Evolutionary conservation across 2,113 vertebrate genomes (phyloP).

Genomic region (Camelus bactrianus): DNA sequence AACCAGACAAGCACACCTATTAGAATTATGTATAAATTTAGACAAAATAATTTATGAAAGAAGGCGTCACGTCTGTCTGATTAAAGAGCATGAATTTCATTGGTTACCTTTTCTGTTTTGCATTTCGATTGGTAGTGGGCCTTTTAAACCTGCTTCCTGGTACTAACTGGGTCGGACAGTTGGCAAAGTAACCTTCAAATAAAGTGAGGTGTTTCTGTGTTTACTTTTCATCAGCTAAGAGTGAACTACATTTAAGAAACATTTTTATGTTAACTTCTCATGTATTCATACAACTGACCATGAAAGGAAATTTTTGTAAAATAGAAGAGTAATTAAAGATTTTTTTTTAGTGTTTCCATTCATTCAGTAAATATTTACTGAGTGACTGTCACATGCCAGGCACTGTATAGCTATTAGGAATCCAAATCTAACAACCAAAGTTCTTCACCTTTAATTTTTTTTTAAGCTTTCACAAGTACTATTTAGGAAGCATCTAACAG

Average conservation of each 20-base stretch:
- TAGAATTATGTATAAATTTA: conserved; percentile 29
- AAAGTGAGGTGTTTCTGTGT: conserved; percentile 1
- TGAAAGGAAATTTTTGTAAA: conserved; percentile 25
- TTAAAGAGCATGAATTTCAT: not conserved
- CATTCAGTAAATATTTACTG: conserved; percentile 44
- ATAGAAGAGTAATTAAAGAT: not conserved
- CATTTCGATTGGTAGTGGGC: not conserved
- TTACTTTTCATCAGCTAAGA: conserved; percentile 61
- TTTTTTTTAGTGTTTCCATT: not conserved
- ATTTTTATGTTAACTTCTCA: conserved; percentile 27
- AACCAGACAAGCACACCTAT: not conserved
- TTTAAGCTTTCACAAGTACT: not conserved
- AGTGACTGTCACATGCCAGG: not conserved
- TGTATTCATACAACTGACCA: conserved; percentile 7
- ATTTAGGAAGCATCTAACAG: not conserved
- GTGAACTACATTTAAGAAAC: not conserved
- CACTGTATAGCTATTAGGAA: not conserved
- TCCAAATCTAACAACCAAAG: not conserved
- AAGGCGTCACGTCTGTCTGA: not conserved
- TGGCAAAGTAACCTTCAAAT: conserved; percentile 44
- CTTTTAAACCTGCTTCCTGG: not conserved
- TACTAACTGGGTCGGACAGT: not conserved
- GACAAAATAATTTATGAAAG: conserved; percentile 9
- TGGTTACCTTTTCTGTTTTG: conserved; percentile 21
- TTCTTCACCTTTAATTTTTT: not conserved